These are phyloP conservation scores for Anguilla obscura DNA, from an alignment of 2,797 vertebrate genomes.

Conservation along the genomic window DNA sequence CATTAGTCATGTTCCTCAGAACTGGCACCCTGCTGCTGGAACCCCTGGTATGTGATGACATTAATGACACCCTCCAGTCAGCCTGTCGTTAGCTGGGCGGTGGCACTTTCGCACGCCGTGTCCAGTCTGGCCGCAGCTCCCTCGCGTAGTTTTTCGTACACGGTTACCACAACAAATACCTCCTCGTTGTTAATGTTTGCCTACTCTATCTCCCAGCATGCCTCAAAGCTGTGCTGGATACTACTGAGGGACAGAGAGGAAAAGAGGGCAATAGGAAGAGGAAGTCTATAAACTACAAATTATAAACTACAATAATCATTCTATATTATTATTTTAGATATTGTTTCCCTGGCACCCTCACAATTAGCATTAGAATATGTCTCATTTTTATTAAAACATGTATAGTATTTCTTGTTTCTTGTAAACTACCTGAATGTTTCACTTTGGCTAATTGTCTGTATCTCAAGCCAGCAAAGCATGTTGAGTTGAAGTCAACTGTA, in stretches of 20 bases:
- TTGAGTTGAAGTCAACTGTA: background rate
- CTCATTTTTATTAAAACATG: no score
- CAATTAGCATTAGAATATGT: no score
- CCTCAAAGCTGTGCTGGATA: background rate
- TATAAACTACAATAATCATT: no score
- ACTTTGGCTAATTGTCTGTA: no score
- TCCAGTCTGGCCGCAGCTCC: background rate
- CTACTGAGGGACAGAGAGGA: background rate
- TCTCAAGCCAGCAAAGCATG: background rate
- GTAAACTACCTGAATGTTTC: no score
- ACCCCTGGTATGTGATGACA: constrained; percentile 4
- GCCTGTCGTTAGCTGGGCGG: background rate
- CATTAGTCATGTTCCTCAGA: constrained; percentile 11
- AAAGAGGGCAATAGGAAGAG: no score
- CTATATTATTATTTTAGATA: no score
- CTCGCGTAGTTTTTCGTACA: constrained; percentile 2
- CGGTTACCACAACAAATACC: no score
- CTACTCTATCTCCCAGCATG: background rate
- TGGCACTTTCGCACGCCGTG: background rate
- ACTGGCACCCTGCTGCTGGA: background rate
- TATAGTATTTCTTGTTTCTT: no score
- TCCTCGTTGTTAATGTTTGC: background rate
- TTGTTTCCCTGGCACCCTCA: no score
- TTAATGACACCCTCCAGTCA: background rate
- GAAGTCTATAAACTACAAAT: no score